A percentile compares a stretch with the other conserved stretches of the same genome.
phyloP scores from a whole-genome alignment of 2,888 invertebrate genomes.

The Xanthia togata region DNA sequence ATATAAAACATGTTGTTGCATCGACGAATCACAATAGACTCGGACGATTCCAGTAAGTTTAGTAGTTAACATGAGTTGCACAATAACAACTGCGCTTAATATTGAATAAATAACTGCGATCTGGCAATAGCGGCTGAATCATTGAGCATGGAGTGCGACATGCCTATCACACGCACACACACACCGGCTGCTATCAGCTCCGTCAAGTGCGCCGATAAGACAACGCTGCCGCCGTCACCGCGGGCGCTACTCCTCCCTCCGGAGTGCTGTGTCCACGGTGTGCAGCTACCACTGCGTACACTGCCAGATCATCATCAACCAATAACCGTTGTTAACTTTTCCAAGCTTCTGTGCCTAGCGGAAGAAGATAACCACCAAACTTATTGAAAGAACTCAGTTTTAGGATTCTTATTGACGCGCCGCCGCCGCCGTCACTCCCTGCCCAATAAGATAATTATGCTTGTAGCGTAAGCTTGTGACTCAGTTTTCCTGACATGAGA shows the following conservation, averaged over 20 bases:
- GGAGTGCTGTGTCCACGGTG: background rate
- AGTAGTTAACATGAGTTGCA: background rate
- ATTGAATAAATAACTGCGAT: constrained; percentile 50
- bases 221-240: constrained; percentile 35
- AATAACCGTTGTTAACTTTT: no score
- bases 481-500: background rate
- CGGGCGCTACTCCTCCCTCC: background rate
- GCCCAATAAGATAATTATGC: background rate
- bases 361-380: background rate
- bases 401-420: background rate
- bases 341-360: background rate
- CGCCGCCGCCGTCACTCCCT: no score
- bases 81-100: constrained; percentile 30
- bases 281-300: background rate
- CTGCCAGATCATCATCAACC: background rate
- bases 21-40: background rate
- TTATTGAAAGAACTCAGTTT: background rate
- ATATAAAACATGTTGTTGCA: background rate
- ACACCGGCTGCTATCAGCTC: constrained; percentile 52
- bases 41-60: background rate
- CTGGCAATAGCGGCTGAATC: constrained; percentile 53
- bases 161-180: constrained; percentile 19
- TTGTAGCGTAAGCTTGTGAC: background rate
- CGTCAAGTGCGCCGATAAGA: constrained; percentile 68
- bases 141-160: constrained; percentile 39